A percentile compares a stretch with the other conserved stretches of the same genome.
Evolutionary conservation across 2,797 vertebrate genomes (phyloP).

Genomic region (Eulemur coronatus): DNA sequence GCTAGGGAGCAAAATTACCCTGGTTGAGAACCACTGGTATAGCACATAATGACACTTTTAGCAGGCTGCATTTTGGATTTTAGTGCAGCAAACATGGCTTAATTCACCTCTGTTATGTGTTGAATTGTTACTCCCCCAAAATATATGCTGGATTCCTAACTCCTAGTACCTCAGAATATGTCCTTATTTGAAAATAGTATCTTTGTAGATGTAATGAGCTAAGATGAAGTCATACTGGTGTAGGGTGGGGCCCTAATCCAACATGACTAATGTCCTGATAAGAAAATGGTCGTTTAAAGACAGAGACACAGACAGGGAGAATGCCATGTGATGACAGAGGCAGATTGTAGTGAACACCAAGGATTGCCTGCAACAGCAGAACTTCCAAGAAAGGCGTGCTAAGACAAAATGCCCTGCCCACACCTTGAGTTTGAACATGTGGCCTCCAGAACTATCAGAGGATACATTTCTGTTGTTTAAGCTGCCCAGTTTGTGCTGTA

Average conservation of each 20-base stretch:
- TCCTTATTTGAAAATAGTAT: not conserved
- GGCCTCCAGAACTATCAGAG: not conserved
- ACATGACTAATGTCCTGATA: not conserved
- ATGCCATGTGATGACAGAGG: not conserved
- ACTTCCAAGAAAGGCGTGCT: not conserved
- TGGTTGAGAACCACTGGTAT: not conserved
- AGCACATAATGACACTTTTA: not conserved
- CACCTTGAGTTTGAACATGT: not conserved
- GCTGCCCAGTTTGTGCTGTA: not conserved
- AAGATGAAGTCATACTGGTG: not conserved
- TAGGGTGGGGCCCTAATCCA: not conserved
- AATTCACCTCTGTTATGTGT: not conserved
- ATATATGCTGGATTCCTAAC: not conserved
- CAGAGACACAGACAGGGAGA: not conserved
- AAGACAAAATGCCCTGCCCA: not conserved
- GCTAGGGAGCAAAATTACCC: not conserved
- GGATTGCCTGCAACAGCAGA: not conserved
- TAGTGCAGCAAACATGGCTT: not conserved
- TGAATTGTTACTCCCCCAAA: not conserved
- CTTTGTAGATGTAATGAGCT: not conserved
- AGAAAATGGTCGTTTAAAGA: not conserved
- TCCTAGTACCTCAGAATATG: not conserved
- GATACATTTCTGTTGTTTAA: not conserved
- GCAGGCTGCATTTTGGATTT: not conserved
- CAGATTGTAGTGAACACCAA: not conserved